These are phyloP conservation scores for Amblyraja radiata DNA, from an alignment of 2,797 vertebrate species.

Conservation along the genomic window DNA sequence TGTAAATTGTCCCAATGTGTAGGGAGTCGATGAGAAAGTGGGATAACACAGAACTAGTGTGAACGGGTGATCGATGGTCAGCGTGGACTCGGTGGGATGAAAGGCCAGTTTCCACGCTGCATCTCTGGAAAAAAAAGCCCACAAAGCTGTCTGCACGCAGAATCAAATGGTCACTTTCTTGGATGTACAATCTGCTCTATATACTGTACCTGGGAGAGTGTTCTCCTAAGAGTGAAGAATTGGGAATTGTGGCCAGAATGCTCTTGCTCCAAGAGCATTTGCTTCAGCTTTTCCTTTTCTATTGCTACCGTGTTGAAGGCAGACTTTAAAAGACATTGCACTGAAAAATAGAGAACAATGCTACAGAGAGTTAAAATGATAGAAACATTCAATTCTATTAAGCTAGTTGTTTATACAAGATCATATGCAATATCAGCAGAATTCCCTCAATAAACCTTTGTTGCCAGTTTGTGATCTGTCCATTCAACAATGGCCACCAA, in stretches of 20 bases:
- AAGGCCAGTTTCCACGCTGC: too few species aligned
- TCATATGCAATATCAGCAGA: neutral
- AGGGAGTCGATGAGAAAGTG: too few species aligned
- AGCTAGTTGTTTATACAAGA: neutral
- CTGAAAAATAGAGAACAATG: slow-evolving; percentile 52
- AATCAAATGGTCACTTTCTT: neutral
- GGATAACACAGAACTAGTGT: too few species aligned
- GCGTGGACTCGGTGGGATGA: too few species aligned
- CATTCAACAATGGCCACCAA: neutral
- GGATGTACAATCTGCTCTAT: neutral
- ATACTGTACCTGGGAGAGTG: slow-evolving; percentile 84
- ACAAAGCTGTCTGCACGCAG: neutral
- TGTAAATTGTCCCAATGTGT: too few species aligned
- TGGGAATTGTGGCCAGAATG: slow-evolving; percentile 76
- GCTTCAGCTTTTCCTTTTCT: slow-evolving; percentile 96
- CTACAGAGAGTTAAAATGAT: slow-evolving; percentile 38
- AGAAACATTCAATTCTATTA: neutral
- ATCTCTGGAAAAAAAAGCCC: too few species aligned
- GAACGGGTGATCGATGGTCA: too few species aligned
- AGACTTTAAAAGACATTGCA: slow-evolving; percentile 94
- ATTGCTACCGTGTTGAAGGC: slow-evolving; percentile 98
- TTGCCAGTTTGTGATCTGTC: neutral
- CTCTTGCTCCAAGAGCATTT: slow-evolving; percentile 87
- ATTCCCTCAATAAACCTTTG: neutral
- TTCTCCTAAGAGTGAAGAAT: slow-evolving; percentile 83